Evolutionary conservation across 1,140 invertebrate genomes (phyloP).

Genomic region (Heliconius nattereri): DNA sequence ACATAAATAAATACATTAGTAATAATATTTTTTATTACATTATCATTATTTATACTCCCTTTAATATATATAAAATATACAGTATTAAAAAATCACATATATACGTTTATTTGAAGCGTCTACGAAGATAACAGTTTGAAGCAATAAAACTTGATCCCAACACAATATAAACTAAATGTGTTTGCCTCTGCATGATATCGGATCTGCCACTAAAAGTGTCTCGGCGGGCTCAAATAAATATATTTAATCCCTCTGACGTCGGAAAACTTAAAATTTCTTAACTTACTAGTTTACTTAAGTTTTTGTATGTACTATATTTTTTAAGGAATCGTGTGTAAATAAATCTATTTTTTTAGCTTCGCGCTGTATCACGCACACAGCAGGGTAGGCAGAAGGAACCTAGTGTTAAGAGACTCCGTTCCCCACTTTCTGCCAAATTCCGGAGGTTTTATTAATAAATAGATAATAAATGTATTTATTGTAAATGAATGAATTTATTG

Average conservation of each 20-base stretch:
- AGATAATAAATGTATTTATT: too few species aligned
- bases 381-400: too few species aligned
- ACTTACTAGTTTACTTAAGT: neutral
- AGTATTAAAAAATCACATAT: neutral
- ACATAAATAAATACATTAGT: too few species aligned
- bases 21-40: neutral
- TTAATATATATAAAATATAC: neutral
- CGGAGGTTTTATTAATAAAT: too few species aligned
- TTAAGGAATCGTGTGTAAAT: too few species aligned
- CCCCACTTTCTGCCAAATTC: too few species aligned
- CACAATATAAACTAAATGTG: conserved; percentile 29
- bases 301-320: too few species aligned
- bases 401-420: too few species aligned
- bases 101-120: neutral
- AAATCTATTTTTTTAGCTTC: too few species aligned
- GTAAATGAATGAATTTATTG: too few species aligned
- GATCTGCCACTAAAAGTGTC: conserved; percentile 23
- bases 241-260: neutral
- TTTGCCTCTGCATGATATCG: conserved; percentile 27
- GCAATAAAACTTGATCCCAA: conserved; percentile 31
- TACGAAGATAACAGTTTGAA: conserved; percentile 12
- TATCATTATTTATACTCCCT: neutral
- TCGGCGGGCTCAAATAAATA: conserved; percentile 21
- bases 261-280: conserved; percentile 16
- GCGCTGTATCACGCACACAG: too few species aligned